A percentile compares a stretch with the other conserved stretches of the same genome.
Evolutionary conservation across 2,113 vertebrate genomes (phyloP).

Genomic region (Paratilapia polleni): DNA sequence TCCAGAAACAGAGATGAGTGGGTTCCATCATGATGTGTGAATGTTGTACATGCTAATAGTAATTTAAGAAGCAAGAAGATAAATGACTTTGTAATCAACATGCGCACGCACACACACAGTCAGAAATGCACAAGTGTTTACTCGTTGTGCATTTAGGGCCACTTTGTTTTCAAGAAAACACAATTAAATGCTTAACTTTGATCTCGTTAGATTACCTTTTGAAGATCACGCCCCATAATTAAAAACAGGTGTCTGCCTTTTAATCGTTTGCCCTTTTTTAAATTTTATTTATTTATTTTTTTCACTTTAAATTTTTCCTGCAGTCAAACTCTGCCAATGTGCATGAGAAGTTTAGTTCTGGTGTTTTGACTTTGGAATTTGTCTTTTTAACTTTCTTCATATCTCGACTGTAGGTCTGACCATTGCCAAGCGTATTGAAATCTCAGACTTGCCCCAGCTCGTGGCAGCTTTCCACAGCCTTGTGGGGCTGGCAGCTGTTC

Average conservation of each 20-base stretch:
- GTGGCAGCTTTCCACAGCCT: conserved; percentile 87
- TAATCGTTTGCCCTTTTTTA: not conserved
- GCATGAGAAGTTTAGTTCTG: conserved; percentile 28
- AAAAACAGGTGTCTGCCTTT: conserved; percentile 54
- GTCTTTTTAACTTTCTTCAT: not conserved
- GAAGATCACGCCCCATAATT: conserved; percentile 45
- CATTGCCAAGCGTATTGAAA: conserved; percentile 85
- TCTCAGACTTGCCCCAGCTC: conserved; percentile 82
- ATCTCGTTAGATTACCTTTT: conserved; percentile 38
- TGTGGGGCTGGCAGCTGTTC: conserved; percentile 80
- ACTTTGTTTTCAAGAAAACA: conserved; percentile 14
- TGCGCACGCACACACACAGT: not conserved
- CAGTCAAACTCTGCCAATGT: not conserved
- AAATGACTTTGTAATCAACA: conserved; percentile 24
- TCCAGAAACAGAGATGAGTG: conserved; percentile 8
- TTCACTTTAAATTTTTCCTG: not conserved
- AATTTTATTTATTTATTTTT: not conserved
- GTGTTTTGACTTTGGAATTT: not conserved
- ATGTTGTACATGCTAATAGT: conserved; percentile 26
- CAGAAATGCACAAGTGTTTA: conserved; percentile 30
- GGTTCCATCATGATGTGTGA: conserved; percentile 34
- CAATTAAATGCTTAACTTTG: conserved; percentile 29
- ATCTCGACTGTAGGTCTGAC: conserved; percentile 77
- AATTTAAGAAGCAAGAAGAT: conserved; percentile 52
- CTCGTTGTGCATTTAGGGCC: conserved; percentile 14